Evolutionary conservation across 2,888 invertebrate species (phyloP).

Genomic region (Heliconius aoede): DNA sequence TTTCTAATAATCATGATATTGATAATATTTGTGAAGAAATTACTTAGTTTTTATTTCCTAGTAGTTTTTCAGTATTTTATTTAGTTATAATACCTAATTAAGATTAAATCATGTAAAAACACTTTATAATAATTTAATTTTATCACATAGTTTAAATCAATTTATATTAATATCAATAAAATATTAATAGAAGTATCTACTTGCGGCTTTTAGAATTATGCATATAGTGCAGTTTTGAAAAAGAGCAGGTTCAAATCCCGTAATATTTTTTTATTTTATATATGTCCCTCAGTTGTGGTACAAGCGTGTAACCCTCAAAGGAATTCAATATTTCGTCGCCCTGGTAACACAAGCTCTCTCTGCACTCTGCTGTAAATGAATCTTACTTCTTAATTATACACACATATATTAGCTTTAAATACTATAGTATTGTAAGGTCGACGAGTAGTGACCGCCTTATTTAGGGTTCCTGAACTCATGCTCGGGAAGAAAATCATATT

Average conservation of each 20-base stretch:
- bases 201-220: not conserved
- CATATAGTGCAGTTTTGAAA: no score
- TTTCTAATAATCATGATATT: not conserved
- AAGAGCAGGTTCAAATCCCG: no score
- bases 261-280: no score
- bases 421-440: no score
- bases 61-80: conserved; percentile 1
- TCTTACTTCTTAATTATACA: not conserved
- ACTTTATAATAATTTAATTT: not conserved
- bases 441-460: no score
- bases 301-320: not conserved
- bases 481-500: no score
- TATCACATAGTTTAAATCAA: not conserved
- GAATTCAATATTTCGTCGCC: not conserved
- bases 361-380: not conserved
- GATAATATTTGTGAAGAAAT: not conserved
- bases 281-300: no score
- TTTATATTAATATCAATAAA: not conserved
- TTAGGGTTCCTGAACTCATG: no score
- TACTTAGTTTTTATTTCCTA: not conserved
- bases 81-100: not conserved
- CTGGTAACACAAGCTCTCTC: not conserved
- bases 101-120: not conserved
- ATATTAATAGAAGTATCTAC: not conserved
- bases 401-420: not conserved